Percentiles rank a stretch among this genome's conserved stretches.
Conservation (phyloP, 1,140 invertebrate genomes). For the Pachyrhynchus sulphureomaculatus region DNA sequence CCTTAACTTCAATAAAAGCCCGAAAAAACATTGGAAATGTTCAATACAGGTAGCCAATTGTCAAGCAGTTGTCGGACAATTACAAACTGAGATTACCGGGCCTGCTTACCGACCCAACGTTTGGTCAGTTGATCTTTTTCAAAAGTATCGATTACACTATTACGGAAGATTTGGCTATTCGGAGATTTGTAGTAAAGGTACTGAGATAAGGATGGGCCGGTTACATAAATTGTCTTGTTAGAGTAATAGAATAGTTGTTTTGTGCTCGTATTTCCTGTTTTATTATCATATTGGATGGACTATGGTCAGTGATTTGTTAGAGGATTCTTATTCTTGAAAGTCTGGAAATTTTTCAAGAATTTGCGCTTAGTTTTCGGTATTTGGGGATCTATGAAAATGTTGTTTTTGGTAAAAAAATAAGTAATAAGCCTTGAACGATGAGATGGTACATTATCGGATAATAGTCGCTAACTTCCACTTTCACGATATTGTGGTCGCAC, state of each 20-base stretch:
- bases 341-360: constrained; percentile 14
- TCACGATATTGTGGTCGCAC: no score
- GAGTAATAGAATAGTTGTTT: constrained; percentile 7
- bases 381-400: no score
- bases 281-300: constrained; percentile 1
- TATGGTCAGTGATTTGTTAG: constrained; percentile 1
- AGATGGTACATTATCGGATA: no score
- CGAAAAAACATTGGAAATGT: not conserved
- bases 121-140: constrained; percentile 16
- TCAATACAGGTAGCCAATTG: constrained; percentile 9
- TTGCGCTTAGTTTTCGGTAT: no score
- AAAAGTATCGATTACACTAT: constrained; percentile 9
- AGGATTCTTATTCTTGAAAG: no score
- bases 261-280: constrained; percentile 18
- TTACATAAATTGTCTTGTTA: constrained; percentile 6
- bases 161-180: not conserved
- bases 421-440: no score
- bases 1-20: constrained; percentile 2
- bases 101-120: not conserved
- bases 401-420: no score
- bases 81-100: not conserved
- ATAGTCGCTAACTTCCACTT: no score
- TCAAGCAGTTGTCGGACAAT: not conserved
- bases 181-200: not conserved
- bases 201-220: not conserved